Conservation (phyloP, 2,888 invertebrate species). For the Zaprionus obscuricornis region DNA sequence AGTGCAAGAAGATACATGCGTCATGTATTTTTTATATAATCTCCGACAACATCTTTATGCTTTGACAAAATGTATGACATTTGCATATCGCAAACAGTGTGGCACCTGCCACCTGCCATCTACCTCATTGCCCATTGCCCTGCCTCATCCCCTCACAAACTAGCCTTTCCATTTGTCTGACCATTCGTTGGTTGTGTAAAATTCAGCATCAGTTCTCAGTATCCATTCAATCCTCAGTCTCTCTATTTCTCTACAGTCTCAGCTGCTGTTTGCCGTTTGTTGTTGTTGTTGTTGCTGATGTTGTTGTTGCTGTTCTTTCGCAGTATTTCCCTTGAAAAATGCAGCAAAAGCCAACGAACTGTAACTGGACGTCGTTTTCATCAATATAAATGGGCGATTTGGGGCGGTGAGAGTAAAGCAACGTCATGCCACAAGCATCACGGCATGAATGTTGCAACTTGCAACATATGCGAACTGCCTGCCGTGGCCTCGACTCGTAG, state of each 20-base stretch:
- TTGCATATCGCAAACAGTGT: slow-evolving; percentile 64
- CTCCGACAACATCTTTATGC: slow-evolving; percentile 71
- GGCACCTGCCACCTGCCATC: slow-evolving; percentile 22
- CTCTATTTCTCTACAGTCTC: slow-evolving; percentile 16
- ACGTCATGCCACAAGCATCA: slow-evolving; percentile 23
- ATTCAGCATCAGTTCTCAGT: slow-evolving; percentile 30
- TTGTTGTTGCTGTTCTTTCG: slow-evolving; percentile 42
- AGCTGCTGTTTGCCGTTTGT: slow-evolving; percentile 6
- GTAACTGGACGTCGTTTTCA: slow-evolving; percentile 76
- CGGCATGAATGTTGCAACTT: slow-evolving; percentile 60
- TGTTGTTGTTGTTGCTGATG: slow-evolving; percentile 4
- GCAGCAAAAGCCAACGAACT: slow-evolving; percentile 72
- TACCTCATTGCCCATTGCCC: not conserved
- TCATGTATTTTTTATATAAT: slow-evolving; percentile 71
- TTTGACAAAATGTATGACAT: slow-evolving; percentile 73
- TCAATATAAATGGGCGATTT: slow-evolving; percentile 72
- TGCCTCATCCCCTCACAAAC: not conserved
- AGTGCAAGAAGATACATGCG: slow-evolving; percentile 56
- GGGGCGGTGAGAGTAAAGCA: slow-evolving; percentile 41
- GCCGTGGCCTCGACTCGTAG: slow-evolving; percentile 39
- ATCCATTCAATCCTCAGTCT: slow-evolving; percentile 22
- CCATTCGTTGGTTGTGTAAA: slow-evolving; percentile 36
- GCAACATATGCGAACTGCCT: slow-evolving; percentile 69
- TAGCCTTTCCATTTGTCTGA: not conserved
- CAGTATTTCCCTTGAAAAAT: slow-evolving; percentile 65